Percentiles rank a stretch among this genome's conserved stretches.
These are phyloP conservation scores for Nysson spinosus DNA, from an alignment of 2,888 invertebrate species.

Conservation along the genomic window DNA sequence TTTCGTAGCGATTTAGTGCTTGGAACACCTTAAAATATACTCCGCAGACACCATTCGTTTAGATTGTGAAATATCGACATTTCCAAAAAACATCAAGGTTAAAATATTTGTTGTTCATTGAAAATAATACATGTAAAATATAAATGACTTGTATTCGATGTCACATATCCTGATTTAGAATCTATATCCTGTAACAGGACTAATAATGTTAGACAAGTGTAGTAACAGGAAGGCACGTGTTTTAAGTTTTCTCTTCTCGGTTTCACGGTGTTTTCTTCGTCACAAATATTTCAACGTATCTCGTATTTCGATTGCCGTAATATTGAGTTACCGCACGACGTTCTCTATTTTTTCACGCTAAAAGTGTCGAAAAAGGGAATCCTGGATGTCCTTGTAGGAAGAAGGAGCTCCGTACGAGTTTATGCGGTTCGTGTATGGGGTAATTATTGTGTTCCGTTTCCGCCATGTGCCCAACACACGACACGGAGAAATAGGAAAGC, in stretches of 20 bases:
- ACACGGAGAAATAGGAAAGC: slow-evolving; percentile 36
- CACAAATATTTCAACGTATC: slow-evolving; percentile 23
- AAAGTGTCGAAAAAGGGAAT: neutral
- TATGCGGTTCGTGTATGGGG: neutral
- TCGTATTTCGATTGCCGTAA: neutral
- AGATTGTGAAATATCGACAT: no score
- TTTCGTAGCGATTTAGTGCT: no score
- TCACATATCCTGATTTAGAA: slow-evolving; percentile 4
- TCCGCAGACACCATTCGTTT: no score
- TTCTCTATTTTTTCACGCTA: slow-evolving; percentile 8
- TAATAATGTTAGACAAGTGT: neutral
- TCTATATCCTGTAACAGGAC: slow-evolving; percentile 2
- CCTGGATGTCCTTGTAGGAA: neutral
- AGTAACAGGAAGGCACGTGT: neutral
- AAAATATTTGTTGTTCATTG: no score
- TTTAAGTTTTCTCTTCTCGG: neutral
- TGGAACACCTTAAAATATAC: no score
- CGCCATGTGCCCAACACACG: slow-evolving; percentile 53
- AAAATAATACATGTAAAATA: no score
- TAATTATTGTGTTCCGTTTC: slow-evolving; percentile 42
- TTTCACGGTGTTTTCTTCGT: neutral
- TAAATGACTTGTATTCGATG: slow-evolving; percentile 27
- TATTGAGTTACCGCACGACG: slow-evolving; percentile 13
- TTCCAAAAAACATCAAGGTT: no score
- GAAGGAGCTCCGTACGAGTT: neutral